Conservation (phyloP, 2,113 vertebrate genomes). For the Carassius gibelio region DNA sequence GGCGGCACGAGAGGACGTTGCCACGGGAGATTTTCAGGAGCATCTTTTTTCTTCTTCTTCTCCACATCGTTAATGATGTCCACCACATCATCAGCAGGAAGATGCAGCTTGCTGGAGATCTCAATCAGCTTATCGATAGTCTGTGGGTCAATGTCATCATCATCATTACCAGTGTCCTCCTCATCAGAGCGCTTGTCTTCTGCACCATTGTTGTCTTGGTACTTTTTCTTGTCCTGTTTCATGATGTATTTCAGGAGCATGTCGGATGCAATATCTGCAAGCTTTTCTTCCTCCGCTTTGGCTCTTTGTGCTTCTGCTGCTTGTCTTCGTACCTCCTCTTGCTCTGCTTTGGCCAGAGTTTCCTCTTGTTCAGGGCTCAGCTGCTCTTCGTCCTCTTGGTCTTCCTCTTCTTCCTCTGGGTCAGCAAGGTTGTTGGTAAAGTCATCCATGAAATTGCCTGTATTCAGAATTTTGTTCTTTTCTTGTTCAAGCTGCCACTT, state of each 20-base stretch:
- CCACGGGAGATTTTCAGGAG: slow-evolving; percentile 57
- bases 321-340: slow-evolving; percentile 77
- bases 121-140: slow-evolving; percentile 91
- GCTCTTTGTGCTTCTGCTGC: slow-evolving; percentile 78
- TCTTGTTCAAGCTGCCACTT: slow-evolving; percentile 80
- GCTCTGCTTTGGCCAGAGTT: slow-evolving; percentile 71
- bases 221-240: slow-evolving; percentile 73
- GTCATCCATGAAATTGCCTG: slow-evolving; percentile 72
- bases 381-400: slow-evolving; percentile 67
- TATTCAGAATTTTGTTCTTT: slow-evolving; percentile 67
- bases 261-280: slow-evolving; percentile 87
- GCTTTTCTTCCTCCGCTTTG: slow-evolving; percentile 83
- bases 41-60: slow-evolving; percentile 85
- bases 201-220: slow-evolving; percentile 66
- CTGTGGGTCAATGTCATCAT: slow-evolving; percentile 84
- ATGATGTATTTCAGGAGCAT: slow-evolving; percentile 89
- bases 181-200: slow-evolving; percentile 80
- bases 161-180: slow-evolving; percentile 68
- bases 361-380: slow-evolving; percentile 77
- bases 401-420: slow-evolving; percentile 57
- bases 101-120: slow-evolving; percentile 89
- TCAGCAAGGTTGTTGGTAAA: slow-evolving; percentile 54
- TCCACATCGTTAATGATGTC: slow-evolving; percentile 91
- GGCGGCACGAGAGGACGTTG: slow-evolving; percentile 53
- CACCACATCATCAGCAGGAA: slow-evolving; percentile 89